Base-by-base conservation (phyloP, 35 echinoderm and acorn worm species). In the Stichopus chloronotus region DNA sequence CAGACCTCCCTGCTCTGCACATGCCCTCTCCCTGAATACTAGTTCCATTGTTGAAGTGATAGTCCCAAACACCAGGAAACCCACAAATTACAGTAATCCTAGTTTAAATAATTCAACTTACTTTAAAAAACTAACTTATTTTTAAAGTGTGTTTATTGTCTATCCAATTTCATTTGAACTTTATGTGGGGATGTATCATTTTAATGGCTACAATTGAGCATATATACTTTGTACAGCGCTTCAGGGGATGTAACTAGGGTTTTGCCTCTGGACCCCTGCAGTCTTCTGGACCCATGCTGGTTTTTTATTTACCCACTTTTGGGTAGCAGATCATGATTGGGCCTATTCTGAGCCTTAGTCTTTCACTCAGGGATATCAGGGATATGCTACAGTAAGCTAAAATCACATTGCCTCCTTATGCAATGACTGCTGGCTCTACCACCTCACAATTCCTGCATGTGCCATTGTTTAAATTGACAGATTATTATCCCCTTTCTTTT, bases 161-260 rank as follows among this genome's bases (percentile, higher is more conserved):
- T 63, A 63, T 63, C 59, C 59, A 63, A 63, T 63, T 1, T 63
- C 1, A 63, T 63, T 63, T 63, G 1, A 63, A 63, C 1, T 63
- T 63, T 63, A 63, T 63, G 59, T 63, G 59, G 4, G 59, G 59
- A 16, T 63, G 59, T 16, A 63, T 63, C 59, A 63, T 63, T 63
- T 63, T 63, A 63, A 63, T 63, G 59, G 59, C 4, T 43, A 63
- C 1, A 63, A 63, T 63, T 63, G 1, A 78, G 76, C 76, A 78
- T 14, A 78, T 78, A 4, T n/a, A n/a, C n/a, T 78, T 78, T 78
- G 76, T 78, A 4, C 59, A 78, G 76, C 1, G 76, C 20, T 78
- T 78, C 76, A 78, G 76, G 76, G 76, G 76, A n/a, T 78, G 76
- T 78, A 78, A 78, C 76, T 78, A 78, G 76, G 76, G 10, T 78